Evolutionary conservation across 2,888 invertebrate genomes (phyloP).

Genomic region (Listrodromus nycthemerus): DNA sequence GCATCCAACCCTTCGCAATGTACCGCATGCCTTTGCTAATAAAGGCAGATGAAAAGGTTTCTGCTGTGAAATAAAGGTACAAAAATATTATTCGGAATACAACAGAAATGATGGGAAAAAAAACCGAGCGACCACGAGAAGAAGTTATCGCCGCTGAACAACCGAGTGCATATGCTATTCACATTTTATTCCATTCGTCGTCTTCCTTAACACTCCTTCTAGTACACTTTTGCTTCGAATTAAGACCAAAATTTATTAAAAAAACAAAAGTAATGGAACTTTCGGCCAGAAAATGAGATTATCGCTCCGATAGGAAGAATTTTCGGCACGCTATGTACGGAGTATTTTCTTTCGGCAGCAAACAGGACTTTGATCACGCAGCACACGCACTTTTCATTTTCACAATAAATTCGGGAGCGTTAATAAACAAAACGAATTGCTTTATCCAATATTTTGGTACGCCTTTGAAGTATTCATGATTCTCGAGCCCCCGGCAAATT

Average conservation of each 20-base stretch:
- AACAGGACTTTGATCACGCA: not conserved
- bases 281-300: not conserved
- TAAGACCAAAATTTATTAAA: not conserved
- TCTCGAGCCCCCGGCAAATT: constrained; percentile 51
- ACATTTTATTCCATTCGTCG: not conserved
- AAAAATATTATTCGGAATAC: constrained; percentile 41
- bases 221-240: not conserved
- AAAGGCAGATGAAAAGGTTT: constrained; percentile 29
- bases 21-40: constrained; percentile 28
- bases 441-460: constrained; percentile 5
- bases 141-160: constrained; percentile 38
- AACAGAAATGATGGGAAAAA: constrained; percentile 23
- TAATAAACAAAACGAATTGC: not conserved
- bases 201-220: not conserved
- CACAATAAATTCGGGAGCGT: not conserved
- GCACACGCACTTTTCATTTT: not conserved
- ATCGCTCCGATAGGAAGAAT: not conserved
- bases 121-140: constrained; percentile 19
- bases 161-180: constrained; percentile 9
- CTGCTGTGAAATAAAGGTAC: constrained; percentile 5
- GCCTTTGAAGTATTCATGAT: constrained; percentile 31
- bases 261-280: not conserved
- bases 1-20: constrained; percentile 61
- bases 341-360: no score
- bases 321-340: not conserved